Evolutionary conservation across 2,797 vertebrate genomes (phyloP), one percentile per base, ranked within the genome.

Genomic region (Morus bassanus): DNA sequence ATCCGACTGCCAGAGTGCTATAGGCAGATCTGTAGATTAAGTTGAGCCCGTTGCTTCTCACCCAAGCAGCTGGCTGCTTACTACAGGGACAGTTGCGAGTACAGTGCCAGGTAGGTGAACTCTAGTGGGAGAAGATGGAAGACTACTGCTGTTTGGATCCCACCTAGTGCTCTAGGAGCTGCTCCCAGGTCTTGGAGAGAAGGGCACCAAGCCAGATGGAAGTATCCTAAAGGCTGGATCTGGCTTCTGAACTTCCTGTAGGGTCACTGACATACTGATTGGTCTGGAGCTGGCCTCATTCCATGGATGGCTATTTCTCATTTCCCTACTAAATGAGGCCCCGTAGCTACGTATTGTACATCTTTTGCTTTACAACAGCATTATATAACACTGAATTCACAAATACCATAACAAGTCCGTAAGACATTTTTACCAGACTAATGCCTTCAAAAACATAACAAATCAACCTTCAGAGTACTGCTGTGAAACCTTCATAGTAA

Each of bases 281-380:
- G 69, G 76, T 57, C 54, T 88, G 50, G 23, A 85, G 31, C 18
- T 57, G 24, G n/a, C 43, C 48, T 68, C n/a, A 56, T 21, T 27
- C 27, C 33, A 56, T 6, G 4, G 54, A 12, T 83, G 50, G 25
- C 43, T 63, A 18, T 50, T 86, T 63, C 51, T 65, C 15, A 41
- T 53, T 75, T 76, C 41, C 59, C 48, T 64, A 50, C 28, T 88
- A 75, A 79, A 67, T 41, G 13, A 76, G 43, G 31, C 13, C 28
- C n/a, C 2, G 0, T 31, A 56, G 25, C 54, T 21, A 73, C 0
- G 1, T 25, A n/a, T 14, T 18, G 41, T 33, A 22, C 13, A 22
- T n/a, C 59, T 90, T 74, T 78, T 78, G 43, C 61, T 72, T 88
- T 75, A 31, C 19, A 74, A 43, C 45, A 85, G n/a, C 56, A 24